phyloP scores from a whole-genome alignment of 2,113 vertebrate species.

The Thalassarche chlororhynchos region DNA sequence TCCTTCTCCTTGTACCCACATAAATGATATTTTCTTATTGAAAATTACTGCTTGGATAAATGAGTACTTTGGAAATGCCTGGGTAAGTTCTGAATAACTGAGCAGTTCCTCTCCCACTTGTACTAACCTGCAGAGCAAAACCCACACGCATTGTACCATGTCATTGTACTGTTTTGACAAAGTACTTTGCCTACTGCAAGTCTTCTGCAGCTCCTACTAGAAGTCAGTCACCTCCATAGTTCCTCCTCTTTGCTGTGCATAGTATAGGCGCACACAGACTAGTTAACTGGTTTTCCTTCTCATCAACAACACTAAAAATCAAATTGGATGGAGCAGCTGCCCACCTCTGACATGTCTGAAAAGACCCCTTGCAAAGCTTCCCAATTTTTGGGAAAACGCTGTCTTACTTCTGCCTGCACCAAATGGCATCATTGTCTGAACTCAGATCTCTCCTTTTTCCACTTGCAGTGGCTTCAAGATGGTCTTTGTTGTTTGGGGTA shows the following conservation, averaged over 20 bases:
- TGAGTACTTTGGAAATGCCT: neutral
- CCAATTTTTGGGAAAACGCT: neutral
- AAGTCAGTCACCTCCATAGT: neutral
- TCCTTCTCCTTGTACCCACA: neutral
- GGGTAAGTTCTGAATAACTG: neutral
- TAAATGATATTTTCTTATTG: neutral
- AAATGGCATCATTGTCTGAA: neutral
- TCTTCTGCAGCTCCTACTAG: neutral
- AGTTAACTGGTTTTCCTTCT: neutral
- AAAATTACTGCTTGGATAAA: neutral
- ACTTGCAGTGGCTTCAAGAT: neutral
- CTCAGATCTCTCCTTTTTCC: neutral
- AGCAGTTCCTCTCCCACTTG: neutral
- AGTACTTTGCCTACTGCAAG: neutral
- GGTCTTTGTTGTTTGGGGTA: neutral
- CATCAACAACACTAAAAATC: neutral
- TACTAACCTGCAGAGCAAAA: neutral
- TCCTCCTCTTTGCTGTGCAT: neutral
- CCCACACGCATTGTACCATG: neutral
- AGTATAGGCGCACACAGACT: neutral
- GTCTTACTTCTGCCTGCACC: neutral
- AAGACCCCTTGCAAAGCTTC: neutral
- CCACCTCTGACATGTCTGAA: neutral
- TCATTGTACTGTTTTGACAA: neutral
- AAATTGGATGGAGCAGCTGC: neutral